Base-by-base conservation (phyloP, 64 coral and sea anemone species). In the Catalaphyllia jardinei region DNA sequence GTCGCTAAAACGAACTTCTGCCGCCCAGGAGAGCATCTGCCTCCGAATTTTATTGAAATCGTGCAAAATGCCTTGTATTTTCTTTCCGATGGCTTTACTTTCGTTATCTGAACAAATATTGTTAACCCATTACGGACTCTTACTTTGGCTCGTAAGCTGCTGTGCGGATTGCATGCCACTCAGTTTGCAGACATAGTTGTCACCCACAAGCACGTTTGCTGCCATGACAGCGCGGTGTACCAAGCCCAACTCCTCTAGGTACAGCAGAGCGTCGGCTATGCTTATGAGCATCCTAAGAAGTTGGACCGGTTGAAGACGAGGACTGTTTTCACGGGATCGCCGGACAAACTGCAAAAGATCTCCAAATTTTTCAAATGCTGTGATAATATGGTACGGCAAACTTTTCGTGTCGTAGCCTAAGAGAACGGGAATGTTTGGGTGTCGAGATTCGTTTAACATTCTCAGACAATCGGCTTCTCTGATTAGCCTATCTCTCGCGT, bases 321-420 rank as follows among this genome's bases (percentile, higher is more conserved):
- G 76, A 0, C 62, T 59, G 0, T 10, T 62, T 27, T 83, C 50
- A 12, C 90, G 75, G 1, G 86, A 77, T 0, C 22, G 59, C 51
- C 55, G 78, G n/a, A 95, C 67, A 67, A 85, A 95, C 59, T 79
- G 31, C 50, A 92, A 71, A 22, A 95, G 78, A 17, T 91, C 73
- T 13, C 89, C 79, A 14, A 27, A 46, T 1, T 62, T 63, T 30
- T 74, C 72, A 25, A 83, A 49, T 42, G 75, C 82, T 6, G 83
- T 86, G 52, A 92, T 92, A 8, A 92, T 24, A n/a, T 92, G 90
- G 52, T 87, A 92, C 0, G 90, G 90, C 55, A 81, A n/a, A 24
- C 11, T 22, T 64, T 46, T 64, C 0, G 90, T 92, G 16, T 92
- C 73, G 35, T 76, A 86, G 7, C 52, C 90, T 15, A 92, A 64